Conservation (phyloP, 2,113 vertebrate species). For the Dromas ardeola region DNA sequence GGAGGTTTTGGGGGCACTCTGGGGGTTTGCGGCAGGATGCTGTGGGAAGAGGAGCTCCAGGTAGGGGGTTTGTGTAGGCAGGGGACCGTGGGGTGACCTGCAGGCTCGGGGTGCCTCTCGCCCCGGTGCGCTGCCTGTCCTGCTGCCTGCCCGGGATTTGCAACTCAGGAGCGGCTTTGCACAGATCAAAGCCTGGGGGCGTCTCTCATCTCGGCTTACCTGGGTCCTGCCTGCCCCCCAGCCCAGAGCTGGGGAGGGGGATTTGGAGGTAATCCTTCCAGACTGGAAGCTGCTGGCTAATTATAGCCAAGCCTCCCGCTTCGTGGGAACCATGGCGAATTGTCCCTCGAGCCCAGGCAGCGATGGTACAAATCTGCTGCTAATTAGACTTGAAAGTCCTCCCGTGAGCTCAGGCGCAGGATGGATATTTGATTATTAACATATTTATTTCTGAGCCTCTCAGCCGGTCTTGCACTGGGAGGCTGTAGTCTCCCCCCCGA, state of each 20-base stretch:
- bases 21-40: neutral
- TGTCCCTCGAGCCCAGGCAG: constrained; percentile 18
- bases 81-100: neutral
- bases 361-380: constrained; percentile 50
- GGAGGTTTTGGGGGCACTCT: neutral
- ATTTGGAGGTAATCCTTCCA: constrained; percentile 25
- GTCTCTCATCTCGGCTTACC: neutral
- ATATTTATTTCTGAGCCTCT: constrained; percentile 44
- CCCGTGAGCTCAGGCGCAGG: constrained; percentile 29
- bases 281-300: neutral
- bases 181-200: neutral
- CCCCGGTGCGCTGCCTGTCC: neutral
- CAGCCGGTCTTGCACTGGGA: constrained; percentile 2
- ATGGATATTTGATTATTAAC: constrained; percentile 55
- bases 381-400: constrained; percentile 68
- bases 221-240: neutral
- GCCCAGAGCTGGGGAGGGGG: accelerated
- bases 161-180: neutral
- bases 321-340: neutral
- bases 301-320: neutral
- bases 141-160: neutral
- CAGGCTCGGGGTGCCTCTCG: neutral
- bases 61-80: neutral
- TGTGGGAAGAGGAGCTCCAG: neutral
- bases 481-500: neutral